Conservation (phyloP, 2,888 invertebrate species). For the Lacanobia oleracea region DNA sequence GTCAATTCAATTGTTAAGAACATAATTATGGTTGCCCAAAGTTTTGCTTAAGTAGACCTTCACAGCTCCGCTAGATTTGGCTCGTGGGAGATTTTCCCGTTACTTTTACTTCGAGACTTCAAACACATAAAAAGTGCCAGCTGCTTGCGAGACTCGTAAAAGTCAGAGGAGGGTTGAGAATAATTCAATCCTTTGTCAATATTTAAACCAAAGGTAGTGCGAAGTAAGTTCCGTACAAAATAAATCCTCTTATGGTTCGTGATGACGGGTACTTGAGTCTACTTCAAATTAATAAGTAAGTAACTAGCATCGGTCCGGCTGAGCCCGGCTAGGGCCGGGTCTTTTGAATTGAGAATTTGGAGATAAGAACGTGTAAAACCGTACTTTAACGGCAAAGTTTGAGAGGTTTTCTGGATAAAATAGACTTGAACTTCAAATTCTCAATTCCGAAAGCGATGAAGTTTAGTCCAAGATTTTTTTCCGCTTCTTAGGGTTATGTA, state of each 20-base stretch:
- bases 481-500: too few relatives aligned
- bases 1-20: constrained; percentile 58
- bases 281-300: constrained; percentile 43
- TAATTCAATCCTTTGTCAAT: constrained; percentile 38
- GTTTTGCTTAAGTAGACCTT: constrained; percentile 28
- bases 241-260: constrained; percentile 27
- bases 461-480: too few relatives aligned
- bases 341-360: too few relatives aligned
- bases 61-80: constrained; percentile 26
- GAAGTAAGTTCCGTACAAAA: constrained; percentile 24
- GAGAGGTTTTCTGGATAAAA: too few relatives aligned
- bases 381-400: too few relatives aligned
- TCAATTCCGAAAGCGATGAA: too few relatives aligned
- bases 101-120: constrained; percentile 7
- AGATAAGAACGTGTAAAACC: too few relatives aligned
- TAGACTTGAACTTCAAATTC: too few relatives aligned
- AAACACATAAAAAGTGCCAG: constrained; percentile 42
- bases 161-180: constrained; percentile 36
- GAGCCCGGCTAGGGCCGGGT: too few relatives aligned
- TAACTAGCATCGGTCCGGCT: background rate
- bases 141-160: constrained; percentile 43
- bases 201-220: constrained; percentile 28
- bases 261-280: constrained; percentile 17
- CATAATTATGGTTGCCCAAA: constrained; percentile 33
- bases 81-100: constrained; percentile 21